Conservation (phyloP, 2,888 invertebrate genomes). For the Urechis unicinctus region DNA sequence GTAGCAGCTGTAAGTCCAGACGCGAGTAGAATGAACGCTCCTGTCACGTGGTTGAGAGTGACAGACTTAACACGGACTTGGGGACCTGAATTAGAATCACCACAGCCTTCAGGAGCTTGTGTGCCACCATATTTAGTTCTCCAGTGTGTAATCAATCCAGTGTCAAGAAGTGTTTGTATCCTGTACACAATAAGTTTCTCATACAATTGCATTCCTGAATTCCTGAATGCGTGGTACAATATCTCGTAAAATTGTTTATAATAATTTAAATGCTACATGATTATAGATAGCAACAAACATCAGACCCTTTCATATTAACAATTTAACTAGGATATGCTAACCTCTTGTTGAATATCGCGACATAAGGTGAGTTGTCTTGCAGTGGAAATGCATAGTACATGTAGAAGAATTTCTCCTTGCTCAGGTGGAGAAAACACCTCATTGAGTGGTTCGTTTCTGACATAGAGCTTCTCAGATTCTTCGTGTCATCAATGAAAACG, state of each 20-base stretch:
- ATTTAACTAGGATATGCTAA: not conserved
- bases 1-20: no score
- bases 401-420: not conserved
- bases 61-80: not conserved
- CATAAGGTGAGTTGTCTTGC: not conserved
- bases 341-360: not conserved
- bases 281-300: not conserved
- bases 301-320: not conserved
- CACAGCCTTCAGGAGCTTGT: not conserved
- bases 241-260: no score
- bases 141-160: not conserved
- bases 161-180: not conserved
- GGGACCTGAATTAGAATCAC: not conserved
- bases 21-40: not conserved
- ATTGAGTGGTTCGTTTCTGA: not conserved
- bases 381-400: not conserved
- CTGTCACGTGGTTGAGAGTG: not conserved
- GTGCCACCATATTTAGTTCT: not conserved
- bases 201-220: no score
- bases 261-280: not conserved
- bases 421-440: not conserved
- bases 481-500: constrained; percentile 1
- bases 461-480: not conserved
- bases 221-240: no score
- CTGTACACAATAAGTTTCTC: no score